phyloP scores from a whole-genome alignment of 2,113 vertebrate genomes.

The Neolamprologus fasciatus region DNA sequence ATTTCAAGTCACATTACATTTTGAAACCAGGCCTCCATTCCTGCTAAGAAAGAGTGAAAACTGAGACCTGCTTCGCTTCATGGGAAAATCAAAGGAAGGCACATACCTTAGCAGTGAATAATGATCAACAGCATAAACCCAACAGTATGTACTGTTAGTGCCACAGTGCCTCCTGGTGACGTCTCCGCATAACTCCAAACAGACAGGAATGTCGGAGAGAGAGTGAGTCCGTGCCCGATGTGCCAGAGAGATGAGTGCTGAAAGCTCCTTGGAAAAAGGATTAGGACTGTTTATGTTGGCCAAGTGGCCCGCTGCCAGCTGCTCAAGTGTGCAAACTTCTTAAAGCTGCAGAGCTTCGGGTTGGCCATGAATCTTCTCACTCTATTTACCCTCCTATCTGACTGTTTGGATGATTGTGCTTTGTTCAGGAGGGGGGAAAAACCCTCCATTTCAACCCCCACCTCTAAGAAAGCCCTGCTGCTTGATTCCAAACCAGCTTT shows the following conservation, averaged over 20 bases:
- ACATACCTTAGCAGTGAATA: constrained; percentile 70
- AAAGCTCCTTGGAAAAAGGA: constrained; percentile 76
- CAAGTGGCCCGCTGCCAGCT: constrained; percentile 67
- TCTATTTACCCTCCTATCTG: constrained; percentile 46
- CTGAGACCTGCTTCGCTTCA: constrained; percentile 64
- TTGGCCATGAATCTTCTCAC: constrained; percentile 43
- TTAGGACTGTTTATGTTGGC: constrained; percentile 71
- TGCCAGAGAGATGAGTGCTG: constrained; percentile 70
- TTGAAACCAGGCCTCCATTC: constrained; percentile 46
- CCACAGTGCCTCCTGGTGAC: constrained; percentile 62
- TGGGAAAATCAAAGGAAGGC: constrained; percentile 65
- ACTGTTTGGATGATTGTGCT: constrained; percentile 34
- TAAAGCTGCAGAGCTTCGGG: constrained; percentile 63
- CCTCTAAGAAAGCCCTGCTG: neutral
- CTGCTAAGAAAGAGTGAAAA: constrained; percentile 58
- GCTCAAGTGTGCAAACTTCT: constrained; percentile 68
- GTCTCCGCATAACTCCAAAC: neutral
- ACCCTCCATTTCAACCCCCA: neutral
- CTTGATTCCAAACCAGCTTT: neutral
- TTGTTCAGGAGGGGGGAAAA: constrained; percentile 27
- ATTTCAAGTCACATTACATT: constrained; percentile 42
- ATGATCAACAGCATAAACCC: constrained; percentile 42
- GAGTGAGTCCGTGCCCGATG: constrained; percentile 53
- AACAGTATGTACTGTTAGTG: neutral
- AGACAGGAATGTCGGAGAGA: constrained; percentile 13